Evolutionary conservation across 1,140 invertebrate genomes (phyloP).

Genomic region (Drosophila aff.): DNA sequence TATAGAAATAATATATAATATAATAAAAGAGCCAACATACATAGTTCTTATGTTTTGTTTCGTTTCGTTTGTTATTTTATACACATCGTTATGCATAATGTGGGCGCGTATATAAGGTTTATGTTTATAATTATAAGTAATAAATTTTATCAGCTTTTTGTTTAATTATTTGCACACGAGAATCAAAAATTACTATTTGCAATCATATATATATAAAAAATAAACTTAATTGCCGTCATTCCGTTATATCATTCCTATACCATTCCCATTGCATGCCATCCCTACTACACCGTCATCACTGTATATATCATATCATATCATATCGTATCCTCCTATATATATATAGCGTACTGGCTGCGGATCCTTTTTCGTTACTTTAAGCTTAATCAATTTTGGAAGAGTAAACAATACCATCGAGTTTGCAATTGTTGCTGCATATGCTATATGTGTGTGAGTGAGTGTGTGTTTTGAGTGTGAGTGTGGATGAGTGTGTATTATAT

Average conservation of each 20-base stretch:
- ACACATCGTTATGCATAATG: constrained; percentile 52
- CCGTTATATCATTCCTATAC: constrained; percentile 44
- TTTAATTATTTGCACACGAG: constrained; percentile 83
- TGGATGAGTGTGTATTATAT: constrained; percentile 61
- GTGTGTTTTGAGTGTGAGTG: constrained; percentile 8
- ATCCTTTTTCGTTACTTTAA: constrained; percentile 66
- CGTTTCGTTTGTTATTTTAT: constrained; percentile 61
- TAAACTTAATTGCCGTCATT: constrained; percentile 80
- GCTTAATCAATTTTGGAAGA: constrained; percentile 84
- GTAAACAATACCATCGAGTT: constrained; percentile 83
- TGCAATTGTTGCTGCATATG: constrained; percentile 80
- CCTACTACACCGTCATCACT: constrained; percentile 42
- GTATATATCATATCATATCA: constrained; percentile 46
- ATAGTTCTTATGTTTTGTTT: constrained; percentile 52
- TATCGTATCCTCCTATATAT: constrained; percentile 43
- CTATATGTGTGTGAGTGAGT: constrained; percentile 42
- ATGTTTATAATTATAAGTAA: constrained; percentile 80
- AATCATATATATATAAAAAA: constrained; percentile 84
- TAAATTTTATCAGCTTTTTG: constrained; percentile 73
- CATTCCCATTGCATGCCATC: constrained; percentile 46
- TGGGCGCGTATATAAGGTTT: constrained; percentile 68
- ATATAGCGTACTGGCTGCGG: constrained; percentile 46
- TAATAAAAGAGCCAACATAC: constrained; percentile 68
- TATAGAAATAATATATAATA: constrained; percentile 61
- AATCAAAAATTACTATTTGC: constrained; percentile 83